phyloP scores from a whole-genome alignment of 1,140 invertebrate genomes.

The Sipha flava region DNA sequence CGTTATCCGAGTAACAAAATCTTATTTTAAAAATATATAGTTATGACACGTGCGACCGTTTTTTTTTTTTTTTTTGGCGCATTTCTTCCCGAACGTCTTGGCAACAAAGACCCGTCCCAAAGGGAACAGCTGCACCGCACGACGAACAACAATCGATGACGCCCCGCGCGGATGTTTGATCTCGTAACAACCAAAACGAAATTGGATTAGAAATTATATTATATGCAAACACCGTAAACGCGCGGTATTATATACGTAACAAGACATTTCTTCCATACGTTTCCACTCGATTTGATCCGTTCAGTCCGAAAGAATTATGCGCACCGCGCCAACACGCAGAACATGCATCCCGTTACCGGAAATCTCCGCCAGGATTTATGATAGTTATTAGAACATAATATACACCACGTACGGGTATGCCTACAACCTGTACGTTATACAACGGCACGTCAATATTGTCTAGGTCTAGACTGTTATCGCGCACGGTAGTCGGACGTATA shows the following conservation, averaged over 20 bases:
- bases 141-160: slow-evolving; percentile 18
- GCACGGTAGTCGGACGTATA: not conserved
- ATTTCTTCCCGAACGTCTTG: not conserved
- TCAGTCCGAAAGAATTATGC: not conserved
- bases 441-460: not conserved
- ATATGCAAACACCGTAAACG: slow-evolving; percentile 33
- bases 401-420: no score
- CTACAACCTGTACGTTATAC: no score
- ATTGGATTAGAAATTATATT: slow-evolving; percentile 30
- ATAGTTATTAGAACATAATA: no score
- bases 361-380: not conserved
- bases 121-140: not conserved
- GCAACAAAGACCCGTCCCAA: not conserved
- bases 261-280: not conserved
- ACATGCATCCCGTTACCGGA: not conserved
- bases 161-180: slow-evolving; percentile 16
- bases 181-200: slow-evolving; percentile 25
- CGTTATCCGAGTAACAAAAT: slow-evolving; percentile 13
- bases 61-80: not conserved
- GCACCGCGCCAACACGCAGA: not conserved
- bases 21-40: slow-evolving; percentile 6
- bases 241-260: not conserved
- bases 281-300: slow-evolving; percentile 27
- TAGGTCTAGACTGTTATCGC: not conserved
- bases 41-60: slow-evolving; percentile 29